phyloP scores from a whole-genome alignment of 2,888 invertebrate genomes.

The Ochropleura leucogaster region DNA sequence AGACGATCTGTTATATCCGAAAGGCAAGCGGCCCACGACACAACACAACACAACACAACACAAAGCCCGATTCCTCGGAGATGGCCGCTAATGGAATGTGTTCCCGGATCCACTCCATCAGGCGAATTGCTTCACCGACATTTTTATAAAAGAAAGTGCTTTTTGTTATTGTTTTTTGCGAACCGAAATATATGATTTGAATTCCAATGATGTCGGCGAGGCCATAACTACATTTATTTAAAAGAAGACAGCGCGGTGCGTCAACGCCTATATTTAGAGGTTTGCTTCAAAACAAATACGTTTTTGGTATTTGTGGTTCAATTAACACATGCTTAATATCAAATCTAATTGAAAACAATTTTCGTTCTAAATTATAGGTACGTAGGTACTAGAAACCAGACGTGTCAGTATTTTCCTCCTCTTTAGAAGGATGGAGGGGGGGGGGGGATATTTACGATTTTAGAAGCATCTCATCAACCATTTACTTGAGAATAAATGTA shows the following conservation, averaged over 20 bases:
- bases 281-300: background rate
- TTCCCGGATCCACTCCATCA: constrained; percentile 23
- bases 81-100: constrained; percentile 41
- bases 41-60: background rate
- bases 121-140: constrained; percentile 30
- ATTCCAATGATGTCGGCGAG: constrained; percentile 19
- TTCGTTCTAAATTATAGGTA: no score
- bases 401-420: no score
- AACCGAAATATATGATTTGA: constrained; percentile 39
- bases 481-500: no score
- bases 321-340: no score
- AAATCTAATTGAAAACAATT: no score
- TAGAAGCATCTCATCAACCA: no score
- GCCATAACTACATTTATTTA: constrained; percentile 20
- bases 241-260: constrained; percentile 11
- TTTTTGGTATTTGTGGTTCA: no score
- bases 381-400: no score
- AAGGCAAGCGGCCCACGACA: background rate
- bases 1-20: background rate
- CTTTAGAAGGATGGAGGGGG: no score
- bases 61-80: constrained; percentile 8
- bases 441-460: no score
- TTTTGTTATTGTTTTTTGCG: constrained; percentile 16
- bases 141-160: constrained; percentile 33
- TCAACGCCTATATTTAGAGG: background rate